These are phyloP conservation scores for Drosophila subobscura DNA, from an alignment of 1,140 invertebrate genomes.

Conservation along the genomic window DNA sequence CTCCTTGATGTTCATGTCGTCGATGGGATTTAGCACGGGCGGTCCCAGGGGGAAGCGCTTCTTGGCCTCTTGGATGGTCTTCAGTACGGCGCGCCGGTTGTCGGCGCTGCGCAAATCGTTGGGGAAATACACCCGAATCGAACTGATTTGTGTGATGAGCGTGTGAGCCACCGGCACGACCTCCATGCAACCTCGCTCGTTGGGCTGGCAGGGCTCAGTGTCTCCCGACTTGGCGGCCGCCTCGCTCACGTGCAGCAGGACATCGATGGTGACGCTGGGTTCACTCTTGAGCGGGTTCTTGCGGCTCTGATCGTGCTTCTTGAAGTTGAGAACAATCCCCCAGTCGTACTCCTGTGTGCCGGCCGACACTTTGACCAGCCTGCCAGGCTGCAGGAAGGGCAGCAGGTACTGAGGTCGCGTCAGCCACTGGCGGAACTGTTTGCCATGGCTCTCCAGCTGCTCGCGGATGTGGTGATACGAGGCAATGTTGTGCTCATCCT, in stretches of 20 bases:
- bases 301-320: conserved; percentile 86
- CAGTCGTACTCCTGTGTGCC: conserved; percentile 96
- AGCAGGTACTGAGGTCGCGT: conserved; percentile 94
- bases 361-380: conserved; percentile 95
- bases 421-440: conserved; percentile 91
- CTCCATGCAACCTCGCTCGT: conserved; percentile 86
- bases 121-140: conserved; percentile 95
- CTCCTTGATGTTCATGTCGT: conserved; percentile 98
- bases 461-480: conserved; percentile 93
- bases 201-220: conserved; percentile 87
- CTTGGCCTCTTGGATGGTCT: conserved; percentile 95
- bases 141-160: conserved; percentile 94
- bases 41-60: conserved; percentile 93
- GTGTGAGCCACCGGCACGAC: conserved; percentile 93
- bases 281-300: conserved; percentile 86
- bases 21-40: conserved; percentile 95
- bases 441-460: conserved; percentile 90
- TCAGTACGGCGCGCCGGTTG: conserved; percentile 92
- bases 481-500: conserved; percentile 91
- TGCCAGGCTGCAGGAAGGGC: conserved; percentile 96
- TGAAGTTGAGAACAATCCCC: conserved; percentile 97
- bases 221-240: conserved; percentile 85
- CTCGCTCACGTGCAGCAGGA: conserved; percentile 91
- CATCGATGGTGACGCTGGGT: conserved; percentile 90
- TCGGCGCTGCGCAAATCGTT: conserved; percentile 94